These are phyloP conservation scores for Prinia subflava DNA, from an alignment of 2,113 vertebrate species.

Conservation along the genomic window DNA sequence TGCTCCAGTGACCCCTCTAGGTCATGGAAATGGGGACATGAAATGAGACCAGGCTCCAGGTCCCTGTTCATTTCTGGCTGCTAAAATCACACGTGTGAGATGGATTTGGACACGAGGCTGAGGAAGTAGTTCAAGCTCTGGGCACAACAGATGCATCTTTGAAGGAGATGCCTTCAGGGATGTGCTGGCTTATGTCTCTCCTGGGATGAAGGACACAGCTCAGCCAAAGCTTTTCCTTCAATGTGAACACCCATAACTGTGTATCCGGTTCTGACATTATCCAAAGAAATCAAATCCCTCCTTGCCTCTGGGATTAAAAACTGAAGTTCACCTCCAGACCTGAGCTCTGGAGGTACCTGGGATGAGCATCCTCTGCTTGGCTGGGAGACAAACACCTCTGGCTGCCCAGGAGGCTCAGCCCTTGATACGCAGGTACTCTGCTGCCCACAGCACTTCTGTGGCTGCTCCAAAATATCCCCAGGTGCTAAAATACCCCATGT, in stretches of 20 bases:
- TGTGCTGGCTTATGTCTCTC: background rate
- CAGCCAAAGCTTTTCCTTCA: background rate
- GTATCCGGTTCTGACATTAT: background rate
- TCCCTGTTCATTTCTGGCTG: background rate
- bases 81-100: background rate
- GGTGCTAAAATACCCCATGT: background rate
- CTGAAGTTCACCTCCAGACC: background rate
- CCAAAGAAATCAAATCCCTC: background rate
- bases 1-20: background rate
- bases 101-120: background rate
- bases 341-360: background rate
- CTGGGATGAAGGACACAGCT: background rate
- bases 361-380: background rate
- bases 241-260: fast-evolving
- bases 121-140: background rate
- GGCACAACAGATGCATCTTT: slow-evolving; percentile 31
- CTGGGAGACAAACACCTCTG: fast-evolving
- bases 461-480: background rate
- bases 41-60: background rate
- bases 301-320: background rate
- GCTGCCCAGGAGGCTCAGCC: background rate
- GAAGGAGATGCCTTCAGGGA: slow-evolving; percentile 21
- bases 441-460: background rate
- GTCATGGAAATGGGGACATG: background rate
- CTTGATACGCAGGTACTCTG: background rate